Evolutionary conservation across 1,140 invertebrate species (phyloP).

Genomic region (Lordiphosa clarofinis): DNA sequence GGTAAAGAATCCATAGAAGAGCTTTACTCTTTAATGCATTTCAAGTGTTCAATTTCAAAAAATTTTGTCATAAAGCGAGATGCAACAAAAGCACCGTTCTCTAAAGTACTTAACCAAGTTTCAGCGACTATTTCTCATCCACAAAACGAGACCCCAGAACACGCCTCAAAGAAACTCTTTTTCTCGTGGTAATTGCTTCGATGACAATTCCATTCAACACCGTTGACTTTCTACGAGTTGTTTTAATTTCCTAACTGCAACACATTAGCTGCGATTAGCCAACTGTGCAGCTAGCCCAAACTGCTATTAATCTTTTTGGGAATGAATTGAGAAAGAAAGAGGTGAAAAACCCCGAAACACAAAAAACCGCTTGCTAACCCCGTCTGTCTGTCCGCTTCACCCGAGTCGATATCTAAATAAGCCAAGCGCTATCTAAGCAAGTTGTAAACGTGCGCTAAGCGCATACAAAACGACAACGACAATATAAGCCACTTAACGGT

Average conservation of each 20-base stretch:
- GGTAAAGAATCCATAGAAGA: no score
- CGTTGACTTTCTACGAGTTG: slow-evolving; percentile 32
- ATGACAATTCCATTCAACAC: slow-evolving; percentile 27
- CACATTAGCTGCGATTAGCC: slow-evolving; percentile 56
- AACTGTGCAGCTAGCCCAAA: slow-evolving; percentile 17
- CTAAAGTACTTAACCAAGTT: no score
- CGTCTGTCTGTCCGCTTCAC: not conserved
- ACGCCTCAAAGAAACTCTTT: slow-evolving; percentile 42
- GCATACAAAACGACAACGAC: slow-evolving; percentile 53
- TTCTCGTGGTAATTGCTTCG: slow-evolving; percentile 14
- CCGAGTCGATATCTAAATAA: slow-evolving; percentile 49
- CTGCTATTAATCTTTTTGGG: slow-evolving; percentile 28
- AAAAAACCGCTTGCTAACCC: slow-evolving; percentile 5
- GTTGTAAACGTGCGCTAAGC: slow-evolving; percentile 42
- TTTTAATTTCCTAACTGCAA: slow-evolving; percentile 53
- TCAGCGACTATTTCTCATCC: slow-evolving; percentile 7
- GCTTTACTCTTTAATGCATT: no score
- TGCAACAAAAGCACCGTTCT: no score
- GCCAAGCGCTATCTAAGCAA: slow-evolving; percentile 31
- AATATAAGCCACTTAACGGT: slow-evolving; percentile 76
- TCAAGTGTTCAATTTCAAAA: no score
- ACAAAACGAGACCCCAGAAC: slow-evolving; percentile 51
- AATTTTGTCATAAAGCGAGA: no score
- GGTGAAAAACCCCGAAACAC: slow-evolving; percentile 7
- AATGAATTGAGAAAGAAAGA: slow-evolving; percentile 12